These are phyloP conservation scores for Tetragnatha montana DNA, from an alignment of 2,888 invertebrate species.

Conservation along the genomic window DNA sequence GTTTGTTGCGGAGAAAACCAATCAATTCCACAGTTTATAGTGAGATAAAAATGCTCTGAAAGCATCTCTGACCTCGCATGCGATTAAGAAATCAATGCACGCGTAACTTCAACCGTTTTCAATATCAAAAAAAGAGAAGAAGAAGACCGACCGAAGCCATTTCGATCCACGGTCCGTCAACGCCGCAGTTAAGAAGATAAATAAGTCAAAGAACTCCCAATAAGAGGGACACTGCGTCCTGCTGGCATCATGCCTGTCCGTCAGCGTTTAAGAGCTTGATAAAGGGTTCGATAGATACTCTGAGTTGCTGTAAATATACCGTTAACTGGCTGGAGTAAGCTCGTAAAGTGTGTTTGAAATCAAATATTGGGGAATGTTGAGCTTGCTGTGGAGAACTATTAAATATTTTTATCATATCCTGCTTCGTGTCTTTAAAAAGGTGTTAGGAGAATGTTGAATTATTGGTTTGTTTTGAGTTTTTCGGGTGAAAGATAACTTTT, in stretches of 20 bases:
- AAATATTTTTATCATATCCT: no score
- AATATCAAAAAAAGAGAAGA: neutral
- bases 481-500: no score
- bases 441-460: no score
- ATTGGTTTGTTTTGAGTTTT: no score
- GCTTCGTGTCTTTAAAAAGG: no score
- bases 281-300: neutral
- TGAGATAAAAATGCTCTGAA: neutral
- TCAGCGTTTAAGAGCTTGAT: slow-evolving; percentile 27
- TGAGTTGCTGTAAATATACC: neutral
- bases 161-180: slow-evolving; percentile 5
- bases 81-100: slow-evolving; percentile 9
- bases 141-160: neutral
- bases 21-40: neutral
- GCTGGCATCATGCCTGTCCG: slow-evolving; percentile 44
- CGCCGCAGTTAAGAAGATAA: slow-evolving; percentile 5
- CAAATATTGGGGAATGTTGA: no score
- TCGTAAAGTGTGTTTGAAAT: neutral
- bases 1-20: neutral
- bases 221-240: neutral
- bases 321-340: neutral
- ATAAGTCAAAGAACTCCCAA: slow-evolving; percentile 25
- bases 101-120: slow-evolving; percentile 8
- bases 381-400: no score
- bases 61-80: slow-evolving; percentile 5